These are phyloP conservation scores for Notarius lentiginosus DNA, from an alignment of 2,113 vertebrate species.

Conservation along the genomic window DNA sequence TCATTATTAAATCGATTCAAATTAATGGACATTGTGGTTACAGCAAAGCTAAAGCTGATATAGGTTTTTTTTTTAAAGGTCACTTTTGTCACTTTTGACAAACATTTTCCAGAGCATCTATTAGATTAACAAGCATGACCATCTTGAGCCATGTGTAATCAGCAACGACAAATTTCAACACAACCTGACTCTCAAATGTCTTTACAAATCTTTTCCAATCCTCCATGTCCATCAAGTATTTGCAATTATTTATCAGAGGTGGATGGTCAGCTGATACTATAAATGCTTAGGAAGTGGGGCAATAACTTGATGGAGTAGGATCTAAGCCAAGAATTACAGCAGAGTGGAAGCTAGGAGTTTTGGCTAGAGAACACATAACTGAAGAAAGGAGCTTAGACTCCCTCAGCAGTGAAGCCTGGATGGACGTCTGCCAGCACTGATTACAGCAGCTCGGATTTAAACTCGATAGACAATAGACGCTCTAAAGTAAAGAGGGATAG, in stretches of 20 bases:
- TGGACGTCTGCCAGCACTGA: neutral
- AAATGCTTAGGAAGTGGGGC: neutral
- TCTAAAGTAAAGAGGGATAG: neutral
- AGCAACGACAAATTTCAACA: neutral
- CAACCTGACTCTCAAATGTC: neutral
- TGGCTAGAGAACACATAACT: neutral
- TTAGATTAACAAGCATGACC: neutral
- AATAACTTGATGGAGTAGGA: neutral
- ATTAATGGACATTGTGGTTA: neutral
- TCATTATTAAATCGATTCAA: neutral
- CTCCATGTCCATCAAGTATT: neutral
- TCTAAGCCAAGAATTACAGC: neutral
- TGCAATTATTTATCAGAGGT: neutral
- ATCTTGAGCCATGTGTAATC: neutral
- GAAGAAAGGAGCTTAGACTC: neutral
- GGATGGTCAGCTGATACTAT: neutral
- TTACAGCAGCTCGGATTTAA: neutral
- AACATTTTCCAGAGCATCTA: neutral
- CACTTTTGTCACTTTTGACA: neutral
- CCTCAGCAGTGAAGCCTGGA: neutral
- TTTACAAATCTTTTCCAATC: neutral
- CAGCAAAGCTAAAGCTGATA: neutral
- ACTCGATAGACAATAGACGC: neutral
- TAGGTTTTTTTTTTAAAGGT: neutral
- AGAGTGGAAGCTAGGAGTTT: neutral